phyloP scores from a whole-genome alignment of 2,797 vertebrate genomes.

The Tokudaia tokunoshimensis region DNA sequence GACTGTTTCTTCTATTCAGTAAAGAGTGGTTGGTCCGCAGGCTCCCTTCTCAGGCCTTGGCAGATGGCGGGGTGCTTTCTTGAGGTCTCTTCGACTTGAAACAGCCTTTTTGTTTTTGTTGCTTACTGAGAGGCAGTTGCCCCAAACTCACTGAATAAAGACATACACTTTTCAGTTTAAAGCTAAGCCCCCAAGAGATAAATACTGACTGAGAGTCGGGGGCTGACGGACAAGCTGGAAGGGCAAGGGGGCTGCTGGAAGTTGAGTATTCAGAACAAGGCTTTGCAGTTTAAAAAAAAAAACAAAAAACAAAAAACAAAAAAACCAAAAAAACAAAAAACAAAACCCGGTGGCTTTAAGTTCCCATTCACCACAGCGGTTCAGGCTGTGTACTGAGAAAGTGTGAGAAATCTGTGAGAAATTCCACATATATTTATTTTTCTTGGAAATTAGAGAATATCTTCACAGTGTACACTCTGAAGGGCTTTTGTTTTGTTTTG shows the following conservation, averaged over 20 bases:
- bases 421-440: slow-evolving; percentile 85
- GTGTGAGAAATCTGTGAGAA: slow-evolving; percentile 82
- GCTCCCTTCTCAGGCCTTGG: slow-evolving; percentile 82
- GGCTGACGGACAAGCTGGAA: slow-evolving; percentile 72
- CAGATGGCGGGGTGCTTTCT: slow-evolving; percentile 84
- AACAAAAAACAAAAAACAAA: too few species aligned
- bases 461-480: slow-evolving; percentile 82
- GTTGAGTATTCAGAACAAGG: slow-evolving; percentile 75
- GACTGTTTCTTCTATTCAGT: slow-evolving; percentile 79
- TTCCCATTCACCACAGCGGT: slow-evolving; percentile 80
- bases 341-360: slow-evolving; percentile 30
- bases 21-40: slow-evolving; percentile 76
- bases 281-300: slow-evolving; percentile 73
- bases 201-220: slow-evolving; percentile 75
- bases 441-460: slow-evolving; percentile 86
- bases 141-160: slow-evolving; percentile 77
- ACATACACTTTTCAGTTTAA: slow-evolving; percentile 77
- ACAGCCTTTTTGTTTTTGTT: slow-evolving; percentile 82
- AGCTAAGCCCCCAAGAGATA: slow-evolving; percentile 77
- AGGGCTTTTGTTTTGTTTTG: slow-evolving; percentile 84
- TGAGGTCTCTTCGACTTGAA: slow-evolving; percentile 82
- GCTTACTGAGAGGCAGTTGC: slow-evolving; percentile 81
- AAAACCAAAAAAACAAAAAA: too few species aligned
- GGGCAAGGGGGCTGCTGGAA: slow-evolving; percentile 71
- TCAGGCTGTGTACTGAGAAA: slow-evolving; percentile 82